Base-by-base conservation (phyloP, 2,888 invertebrate genomes). In the Patella caerulea region DNA sequence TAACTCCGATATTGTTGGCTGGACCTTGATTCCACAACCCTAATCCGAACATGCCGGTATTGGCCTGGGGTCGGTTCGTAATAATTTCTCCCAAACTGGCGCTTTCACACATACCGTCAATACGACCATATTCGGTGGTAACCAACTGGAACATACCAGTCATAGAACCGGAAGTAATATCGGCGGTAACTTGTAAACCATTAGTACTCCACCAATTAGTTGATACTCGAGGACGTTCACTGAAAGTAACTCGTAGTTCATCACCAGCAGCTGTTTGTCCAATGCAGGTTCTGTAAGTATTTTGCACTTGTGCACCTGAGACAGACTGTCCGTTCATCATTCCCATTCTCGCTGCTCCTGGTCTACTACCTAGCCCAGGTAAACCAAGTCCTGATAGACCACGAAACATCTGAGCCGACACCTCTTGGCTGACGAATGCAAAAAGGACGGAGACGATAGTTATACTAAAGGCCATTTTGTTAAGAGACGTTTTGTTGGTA, bases 31-130 rank as follows among this genome's bases (percentile, higher is more conserved):
- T 45, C 45, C 45, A 9, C 7, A 4, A 3, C 24, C 65, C 65
- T 19, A 5, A 24, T 65, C 14, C 19, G 4, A 65, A 12, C 11
- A 19, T 65, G 24, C 19, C 65, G 19, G 19, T 19, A 24, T 24
- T 19, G 19, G 19, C 24, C 3, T 24, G 24, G 12, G 24, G 19
- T 12, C 24, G 19, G 12, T 65, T 14, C 2, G 19, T 9, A 65
- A 65, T 65, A 19, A 65, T 65, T 11, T 65, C 24, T 12, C 65
- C 65, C 11, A 65, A 65, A 65, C 65, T 65, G 19, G 19, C 65
- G 15, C 65, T 65, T 24, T 65, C 65, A 65, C 65, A 65, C 65
- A 65, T 65, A 24, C 65, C 65, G 65, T 65, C 65, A 65, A 65
- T 65, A 24, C 65, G 12, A 24, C 65, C 65, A 65, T 65, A 65